Evolutionary conservation across 1,140 invertebrate genomes (phyloP), one percentile per base, ranked within the genome.

Genomic region (Contarinia nasturtii): DNA sequence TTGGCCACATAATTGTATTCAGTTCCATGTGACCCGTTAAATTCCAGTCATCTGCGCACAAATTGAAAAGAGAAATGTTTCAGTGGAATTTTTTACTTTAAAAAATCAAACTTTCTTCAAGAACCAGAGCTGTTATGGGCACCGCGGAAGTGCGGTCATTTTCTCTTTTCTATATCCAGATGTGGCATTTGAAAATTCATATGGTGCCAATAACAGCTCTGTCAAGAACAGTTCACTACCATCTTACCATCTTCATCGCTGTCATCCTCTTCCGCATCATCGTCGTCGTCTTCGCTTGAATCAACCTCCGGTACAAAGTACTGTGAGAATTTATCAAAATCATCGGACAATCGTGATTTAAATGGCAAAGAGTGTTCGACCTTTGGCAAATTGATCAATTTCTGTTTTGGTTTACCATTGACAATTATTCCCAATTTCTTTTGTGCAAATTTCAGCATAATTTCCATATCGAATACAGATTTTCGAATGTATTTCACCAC

Each of bases 391-490:
- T 18, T 14, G 15, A 42, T 11, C 14, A 44, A 46, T 59, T 70
- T 52, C 53, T 71, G 59, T 63, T 72, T 69, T 57, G 71, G 57
- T 56, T 67, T 53, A 54, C 68, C 51, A 62, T 65, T 49, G 63
- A 68, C 61, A 42, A 70, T 69, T 20, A 74, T 56, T 10, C 76
- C 76, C 15, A 77, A 57, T 42, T 55, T 14, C 14, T 27, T 44
- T 52, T 75, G 69, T 7, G 79, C 79, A 18, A 83, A 56, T 51
- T 74, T 71, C 0, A 80, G 53, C 11, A 79, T 76, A 50, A 80
- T 55, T 59, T 84, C 78, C 1, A 76, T 73, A 49, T 85, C 76
- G 19, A 86, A 64, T 44, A 72, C 71, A 11, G 79, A 61, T 21
- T 68, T 62, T 50, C 68, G 63, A 0, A 66, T 64, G 44, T 82